Evolutionary conservation across 37 sponge, comb jelly and placozoan genomes (phyloP), one percentile per base, ranked within the genome.

Genomic region (Eunapius fragilis): DNA sequence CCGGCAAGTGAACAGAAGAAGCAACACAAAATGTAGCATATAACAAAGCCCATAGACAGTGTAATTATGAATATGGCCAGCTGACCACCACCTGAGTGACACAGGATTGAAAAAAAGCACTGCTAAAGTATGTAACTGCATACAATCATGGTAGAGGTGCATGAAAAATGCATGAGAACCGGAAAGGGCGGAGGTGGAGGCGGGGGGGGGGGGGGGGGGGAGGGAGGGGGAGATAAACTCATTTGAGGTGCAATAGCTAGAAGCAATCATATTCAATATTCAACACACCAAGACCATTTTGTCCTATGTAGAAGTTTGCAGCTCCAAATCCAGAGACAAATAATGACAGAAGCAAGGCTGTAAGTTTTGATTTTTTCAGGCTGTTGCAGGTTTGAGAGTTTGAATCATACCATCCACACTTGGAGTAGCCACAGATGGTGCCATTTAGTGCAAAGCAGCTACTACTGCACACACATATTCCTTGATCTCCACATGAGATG

Each of bases 251-350:
- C n/a, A n/a, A n/a, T n/a, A n/a, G n/a, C n/a, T n/a, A n/a, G 19
- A 81, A 30, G 36, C 76, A 69, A 75, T 41, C 75, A 80, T 17
- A 81, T 38, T 41, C 38, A 81, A 2, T 41, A 41, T 41, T 41
- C 6, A 2, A 69, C 90, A 25, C 38, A 67, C 84, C 95, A 32
- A 95, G 76, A 41, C 81, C 88, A 31, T 83, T 72, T 14, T 77
- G 83, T 27, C 87, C 95, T 31, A 95, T 95, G 70, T 95, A 95
- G 71, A 95, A 95, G 75, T 95, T 95, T 34, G 95, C 95, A 47
- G 92, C 95, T 35, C 95, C 95, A 7, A 89, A 72, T 24, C 70
- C 76, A 24, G 90, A 89, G 0, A 91, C 78, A 28, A 89, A 89
- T 38, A 89, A 35, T 47, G 90, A 86, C 69, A 89, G 90, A 2